Evolutionary conservation across 1,140 invertebrate genomes (phyloP).

Genomic region (Phymastichus coffea): DNA sequence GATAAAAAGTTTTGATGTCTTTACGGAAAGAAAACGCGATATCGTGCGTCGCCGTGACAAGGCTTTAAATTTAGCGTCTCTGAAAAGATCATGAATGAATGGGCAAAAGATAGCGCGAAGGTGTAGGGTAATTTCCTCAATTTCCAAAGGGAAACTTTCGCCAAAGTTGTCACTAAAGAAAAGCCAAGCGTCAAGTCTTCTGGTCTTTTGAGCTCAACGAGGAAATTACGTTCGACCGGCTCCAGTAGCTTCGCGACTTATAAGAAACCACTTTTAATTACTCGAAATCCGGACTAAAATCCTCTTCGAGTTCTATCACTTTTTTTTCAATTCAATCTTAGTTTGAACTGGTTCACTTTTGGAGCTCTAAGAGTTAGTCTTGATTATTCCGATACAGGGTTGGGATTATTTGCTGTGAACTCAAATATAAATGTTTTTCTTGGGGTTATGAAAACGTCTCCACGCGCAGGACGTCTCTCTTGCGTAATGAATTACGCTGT

Average conservation of each 20-base stretch:
- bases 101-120: not conserved
- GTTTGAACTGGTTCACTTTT: slow-evolving; percentile 10
- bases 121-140: slow-evolving; percentile 6
- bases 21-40: not conserved
- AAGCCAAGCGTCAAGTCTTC: not conserved
- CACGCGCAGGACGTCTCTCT: no score
- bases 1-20: slow-evolving; percentile 16
- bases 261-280: slow-evolving; percentile 19
- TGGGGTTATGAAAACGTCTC: no score
- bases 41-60: slow-evolving; percentile 1
- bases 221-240: slow-evolving; percentile 8
- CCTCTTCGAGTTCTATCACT: no score
- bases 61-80: not conserved
- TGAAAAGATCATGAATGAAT: slow-evolving; percentile 5
- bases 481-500: no score
- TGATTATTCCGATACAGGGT: no score
- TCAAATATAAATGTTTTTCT: no score
- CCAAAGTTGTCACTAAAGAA: not conserved
- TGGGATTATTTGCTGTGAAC: no score
- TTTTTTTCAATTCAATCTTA: not conserved
- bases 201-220: not conserved
- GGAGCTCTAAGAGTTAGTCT: no score
- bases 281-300: slow-evolving; percentile 6
- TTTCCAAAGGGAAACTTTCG: slow-evolving; percentile 17
- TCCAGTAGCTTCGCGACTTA: not conserved